Percentiles rank a stretch among this genome's conserved stretches.
These are phyloP conservation scores for Adoxophyes honmai DNA, from an alignment of 1,140 invertebrate genomes.

Conservation along the genomic window DNA sequence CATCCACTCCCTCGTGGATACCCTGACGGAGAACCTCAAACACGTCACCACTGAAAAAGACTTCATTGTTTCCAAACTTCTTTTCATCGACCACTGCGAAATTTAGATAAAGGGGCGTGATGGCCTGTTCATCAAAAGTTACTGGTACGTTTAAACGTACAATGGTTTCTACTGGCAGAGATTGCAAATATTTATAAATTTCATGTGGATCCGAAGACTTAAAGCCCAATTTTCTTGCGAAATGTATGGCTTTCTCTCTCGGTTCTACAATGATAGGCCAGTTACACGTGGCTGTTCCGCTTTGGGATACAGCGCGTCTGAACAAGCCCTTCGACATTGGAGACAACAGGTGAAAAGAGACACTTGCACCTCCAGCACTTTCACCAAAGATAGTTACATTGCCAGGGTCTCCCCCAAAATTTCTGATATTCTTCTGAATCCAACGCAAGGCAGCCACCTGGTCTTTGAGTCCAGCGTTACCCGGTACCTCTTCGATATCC, in stretches of 20 bases:
- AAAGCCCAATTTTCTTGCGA: slow-evolving; percentile 9
- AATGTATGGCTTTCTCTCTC: slow-evolving; percentile 1
- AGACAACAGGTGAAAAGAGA: slow-evolving; percentile 73
- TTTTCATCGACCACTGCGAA: background rate
- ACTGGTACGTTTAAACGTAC: background rate
- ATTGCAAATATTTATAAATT: background rate
- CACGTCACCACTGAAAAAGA: background rate
- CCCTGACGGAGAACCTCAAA: background rate
- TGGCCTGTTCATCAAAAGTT: background rate
- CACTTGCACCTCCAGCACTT: slow-evolving; percentile 78
- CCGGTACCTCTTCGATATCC: slow-evolving; percentile 41
- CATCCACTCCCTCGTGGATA: slow-evolving; percentile 1
- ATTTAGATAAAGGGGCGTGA: background rate
- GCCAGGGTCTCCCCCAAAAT: slow-evolving; percentile 83
- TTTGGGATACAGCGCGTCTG: slow-evolving; percentile 20
- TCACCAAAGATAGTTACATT: slow-evolving; percentile 85
- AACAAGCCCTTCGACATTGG: slow-evolving; percentile 77
- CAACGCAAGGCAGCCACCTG: slow-evolving; percentile 23
- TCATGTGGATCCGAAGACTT: background rate
- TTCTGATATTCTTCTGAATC: slow-evolving; percentile 18
- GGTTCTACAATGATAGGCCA: background rate
- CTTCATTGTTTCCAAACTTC: background rate
- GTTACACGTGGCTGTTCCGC: background rate
- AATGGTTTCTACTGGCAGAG: background rate
- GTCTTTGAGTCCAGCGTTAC: slow-evolving; percentile 23